Base-by-base conservation (phyloP, 2,888 invertebrate species). In the Synergus japonicus region DNA sequence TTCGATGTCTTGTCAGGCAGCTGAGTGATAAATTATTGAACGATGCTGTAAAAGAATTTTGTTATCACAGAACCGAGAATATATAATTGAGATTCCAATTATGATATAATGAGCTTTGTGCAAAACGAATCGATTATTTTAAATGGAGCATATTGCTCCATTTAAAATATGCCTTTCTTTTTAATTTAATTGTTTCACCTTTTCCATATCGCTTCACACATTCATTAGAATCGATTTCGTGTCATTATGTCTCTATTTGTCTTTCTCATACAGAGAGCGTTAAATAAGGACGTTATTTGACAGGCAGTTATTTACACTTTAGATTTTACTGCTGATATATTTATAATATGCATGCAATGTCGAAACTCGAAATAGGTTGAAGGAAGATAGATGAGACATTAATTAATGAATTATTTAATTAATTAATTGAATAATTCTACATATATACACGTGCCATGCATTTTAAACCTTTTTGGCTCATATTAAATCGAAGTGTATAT, bases 211-310 rank as follows among this genome's bases (percentile, higher is more conserved):
- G 2, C 9, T 58, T 58, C 9, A 58, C 18, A 9, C 1, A 18
- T 18, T 18, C 2, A 37, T 37, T 37, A 58, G 10, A 58, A 58
- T 58, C 18, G 58, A 58, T 58, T 58, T 18, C 8, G n/a, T 7
- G 54, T 54, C 54, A n/a, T 54, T n/a, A 54, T 54, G n/a, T 8
- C n/a, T 54, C 10, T 44, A 66, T 66, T 65, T 66, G n/a, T 66
- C 41, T 66, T 43, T 66, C 18, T 66, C 44, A 43, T 66, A 41
- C 66, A 43, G 66, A 10, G 18, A 66, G 12, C 44, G 43, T 43
- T 66, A 43, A 66, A 66, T 66, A 66, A 66, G 66, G 66, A 46
- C 44, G 18, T 22, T 22, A 22, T 44, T 67, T 44, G 67, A 67
- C 43, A 67, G 44, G 67, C 46, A 44, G 18, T 44, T 67, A 67